Percentiles rank a stretch among this genome's conserved stretches.
Evolutionary conservation across 1,140 invertebrate genomes (phyloP).

Genomic region (Lepidurus packardi): DNA sequence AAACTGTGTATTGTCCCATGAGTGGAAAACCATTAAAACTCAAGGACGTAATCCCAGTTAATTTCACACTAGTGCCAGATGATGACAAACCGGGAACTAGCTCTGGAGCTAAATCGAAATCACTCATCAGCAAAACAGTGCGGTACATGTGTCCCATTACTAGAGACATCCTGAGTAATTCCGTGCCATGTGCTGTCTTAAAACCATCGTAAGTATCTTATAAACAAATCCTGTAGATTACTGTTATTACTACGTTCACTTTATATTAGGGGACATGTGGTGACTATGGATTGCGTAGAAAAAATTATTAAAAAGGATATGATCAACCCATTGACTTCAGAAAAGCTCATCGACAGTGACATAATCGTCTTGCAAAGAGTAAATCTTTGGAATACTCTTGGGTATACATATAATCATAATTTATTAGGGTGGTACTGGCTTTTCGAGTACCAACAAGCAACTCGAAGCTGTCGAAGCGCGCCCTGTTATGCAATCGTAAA

Average conservation of each 20-base stretch:
- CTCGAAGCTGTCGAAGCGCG: constrained; percentile 76
- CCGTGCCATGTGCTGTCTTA: constrained; percentile 85
- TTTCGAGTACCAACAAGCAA: constrained; percentile 75
- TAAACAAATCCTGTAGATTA: neutral
- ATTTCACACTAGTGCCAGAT: constrained; percentile 77
- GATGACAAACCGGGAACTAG: constrained; percentile 54
- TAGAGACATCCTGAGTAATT: constrained; percentile 90
- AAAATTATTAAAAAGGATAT: constrained; percentile 96
- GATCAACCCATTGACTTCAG: constrained; percentile 86
- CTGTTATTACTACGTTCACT: neutral
- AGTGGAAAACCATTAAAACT: constrained; percentile 80
- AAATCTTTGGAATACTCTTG: constrained; percentile 39
- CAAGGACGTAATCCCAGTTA: constrained; percentile 89
- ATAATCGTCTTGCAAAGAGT: constrained; percentile 86
- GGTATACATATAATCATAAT: constrained; percentile 37
- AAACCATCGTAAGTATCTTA: constrained; percentile 65
- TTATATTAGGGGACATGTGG: constrained; percentile 78
- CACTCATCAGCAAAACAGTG: constrained; percentile 73
- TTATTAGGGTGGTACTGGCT: constrained; percentile 86
- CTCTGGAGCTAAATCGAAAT: constrained; percentile 52
- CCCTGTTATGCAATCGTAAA: constrained; percentile 77
- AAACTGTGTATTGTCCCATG: constrained; percentile 88
- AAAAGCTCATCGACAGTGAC: constrained; percentile 84
- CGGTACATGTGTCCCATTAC: constrained; percentile 97
- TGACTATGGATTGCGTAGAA: constrained; percentile 93